Base-by-base conservation (phyloP, 2,113 vertebrate genomes). In the Carollia perspicillata region DNA sequence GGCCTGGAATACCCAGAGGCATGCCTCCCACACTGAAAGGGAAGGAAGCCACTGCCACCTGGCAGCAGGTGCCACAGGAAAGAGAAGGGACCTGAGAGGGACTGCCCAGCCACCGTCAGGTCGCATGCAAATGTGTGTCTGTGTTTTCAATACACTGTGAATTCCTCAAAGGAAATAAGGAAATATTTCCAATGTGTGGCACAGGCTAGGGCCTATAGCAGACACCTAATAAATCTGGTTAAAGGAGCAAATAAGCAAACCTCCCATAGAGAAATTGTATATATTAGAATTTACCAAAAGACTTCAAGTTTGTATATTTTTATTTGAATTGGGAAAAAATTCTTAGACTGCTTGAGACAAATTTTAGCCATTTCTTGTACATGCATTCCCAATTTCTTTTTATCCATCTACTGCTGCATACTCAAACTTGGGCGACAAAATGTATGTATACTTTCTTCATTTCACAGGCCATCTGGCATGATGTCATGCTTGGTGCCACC, bases 251-350 rank as follows among this genome's bases (percentile, higher is more conserved):
- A 79, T 40, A 75, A 85, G 37, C 44, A 75, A 72, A 77, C 53
- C 17, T 60, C 12, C 40, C 37, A 49, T 7, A 74, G 17, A 72
- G 3, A 90, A 85, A 87, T 26, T 6, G 18, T 22, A 65, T 65
- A 13, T 49, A 30, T 55, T 94, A 86, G 51, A 75, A 92, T 89
- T 85, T 83, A 66, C 55, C 66, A 55, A 92, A 84, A 95, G 47
- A 66, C 40, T 0, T 44, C 14, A 12, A n/a, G 40, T 13, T 85
- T 90, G 1, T 47, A 28, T 68, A 40, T 75, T 95, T 77, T 49
- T 63, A 69, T 84, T 71, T 84, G 53, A 66, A 3, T 66, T 69
- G 26, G 13, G 40, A 89, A 89, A 68, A 33, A 86, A 9, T 69
- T 69, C 18, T 42, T 79, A 51, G 12, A 42, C 47, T 53, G 63